Evolutionary conservation across 2,113 vertebrate genomes (phyloP), one percentile per base, ranked within the genome.

Genomic region (Garra rufa): DNA sequence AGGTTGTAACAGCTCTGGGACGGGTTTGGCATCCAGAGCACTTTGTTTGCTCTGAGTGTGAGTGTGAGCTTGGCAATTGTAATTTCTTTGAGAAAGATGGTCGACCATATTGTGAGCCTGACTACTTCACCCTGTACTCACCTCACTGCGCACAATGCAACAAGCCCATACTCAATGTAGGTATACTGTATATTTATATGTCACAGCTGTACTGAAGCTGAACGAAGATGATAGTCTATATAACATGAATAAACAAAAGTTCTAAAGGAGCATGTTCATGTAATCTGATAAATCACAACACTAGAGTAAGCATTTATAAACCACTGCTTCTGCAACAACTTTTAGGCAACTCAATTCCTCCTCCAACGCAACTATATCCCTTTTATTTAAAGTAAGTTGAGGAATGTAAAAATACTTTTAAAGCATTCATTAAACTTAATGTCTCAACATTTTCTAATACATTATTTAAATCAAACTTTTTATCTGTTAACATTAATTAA

Each of bases 21-120:
- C 95, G 93, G 2, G 94, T 96, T 21, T 98, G 97, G 97, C 97
- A 98, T 88, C 97, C 97, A 0, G 97, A 98, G 84, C 97, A 98
- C 89, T 98, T 98, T 48, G 93, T 97, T 46, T 98, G 97, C 76
- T 93, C 93, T 0, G 94, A 96, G 87, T 98, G 97, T 50, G 95
- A 97, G 86, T 89, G 76, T 0, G 94, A 96, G 89, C 90, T 98
- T 87, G 97, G 96, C 34, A 96, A 94, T 65, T 95, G 96, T 88
- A 98, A 96, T 89, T 98, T 98, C 92, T 98, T 98, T 4, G 97
- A 98, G 92, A 98, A 98, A 87, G 97, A 97, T 0, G 96, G 97
- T 0, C 94, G 91, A 15, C 96, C 96, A 4, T 98, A 97, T 93
- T 98, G 97, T 83, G 96, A 97, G 30, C 93, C 94, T 0, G 97